Evolutionary conservation across 2,888 invertebrate genomes (phyloP), one percentile per base, ranked within the genome.

Genomic region (Nysson spinosus): DNA sequence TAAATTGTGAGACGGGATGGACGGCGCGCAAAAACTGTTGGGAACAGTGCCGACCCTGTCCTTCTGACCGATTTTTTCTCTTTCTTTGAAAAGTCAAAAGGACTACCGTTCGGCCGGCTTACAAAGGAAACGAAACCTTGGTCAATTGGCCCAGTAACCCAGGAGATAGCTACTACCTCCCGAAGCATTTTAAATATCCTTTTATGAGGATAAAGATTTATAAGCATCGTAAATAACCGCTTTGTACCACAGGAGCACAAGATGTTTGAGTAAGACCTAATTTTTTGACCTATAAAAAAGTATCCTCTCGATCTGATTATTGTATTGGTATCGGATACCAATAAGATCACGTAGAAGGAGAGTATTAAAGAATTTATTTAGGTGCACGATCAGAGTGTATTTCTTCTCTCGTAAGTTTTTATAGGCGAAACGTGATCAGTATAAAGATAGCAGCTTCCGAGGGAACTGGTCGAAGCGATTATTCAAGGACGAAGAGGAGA

Each of bases 21-120:
- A 26, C 26, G 20, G 7, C 11, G 5, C 7, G 28, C 14, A 6
- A 30, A 37, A 39, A 46, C n/a, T 12, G 6, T 28, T 5, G 28
- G 50, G n/a, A 32, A 30, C 2, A 30, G 20, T 20, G 26, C 26
- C n/a, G 22, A 43, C 26, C 22, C 12, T 28, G 58, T 14, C 39
- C 64, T 19, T 52, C 34, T 57, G 65, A 68, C 76, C 65, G 49
- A 72, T 34, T 69, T 75, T 46, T 65, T 12, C 46, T 26, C 24
- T 40, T 44, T 24, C n/a, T 34, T 14, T 5, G 2, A 7, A 16
- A 35, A 30, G 52, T 62, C 62, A 17, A 47, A 34, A 30, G 32
- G 20, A 12, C 17, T 4, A 28, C 20, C 20, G 19, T 55, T 49
- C 35, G 16, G 34, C 3, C 17, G 28, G 35, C 6, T 50, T 26